Evolutionary conservation across 2,888 invertebrate genomes (phyloP).

Genomic region (Tetheella fluctuosa): DNA sequence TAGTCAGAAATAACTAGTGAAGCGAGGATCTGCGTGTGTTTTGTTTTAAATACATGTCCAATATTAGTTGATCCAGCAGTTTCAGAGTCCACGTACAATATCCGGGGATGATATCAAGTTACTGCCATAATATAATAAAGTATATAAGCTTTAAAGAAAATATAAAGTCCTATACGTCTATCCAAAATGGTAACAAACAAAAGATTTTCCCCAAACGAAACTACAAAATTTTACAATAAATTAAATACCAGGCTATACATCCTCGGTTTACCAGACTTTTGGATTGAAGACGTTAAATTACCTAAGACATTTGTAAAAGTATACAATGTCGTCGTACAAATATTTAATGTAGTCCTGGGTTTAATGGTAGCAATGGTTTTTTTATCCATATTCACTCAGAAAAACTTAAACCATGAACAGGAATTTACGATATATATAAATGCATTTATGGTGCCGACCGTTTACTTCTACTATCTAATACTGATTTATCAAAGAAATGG

Average conservation of each 20-base stretch:
- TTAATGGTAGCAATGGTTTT: slow-evolving; percentile 41
- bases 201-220: slow-evolving; percentile 15
- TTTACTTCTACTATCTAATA: slow-evolving; percentile 23
- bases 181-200: background rate
- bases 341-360: slow-evolving; percentile 30
- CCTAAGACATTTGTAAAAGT: slow-evolving; percentile 29
- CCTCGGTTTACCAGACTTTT: slow-evolving; percentile 41
- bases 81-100: too few species aligned
- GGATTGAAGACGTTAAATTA: slow-evolving; percentile 40
- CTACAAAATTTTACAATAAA: slow-evolving; percentile 23
- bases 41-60: too few species aligned
- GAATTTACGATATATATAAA: slow-evolving; percentile 37
- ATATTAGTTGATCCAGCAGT: too few species aligned
- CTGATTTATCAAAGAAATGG: slow-evolving; percentile 26
- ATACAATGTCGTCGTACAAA: slow-evolving; percentile 26
- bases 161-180: background rate
- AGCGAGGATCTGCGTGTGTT: too few species aligned
- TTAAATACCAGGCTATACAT: slow-evolving; percentile 24
- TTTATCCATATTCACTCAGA: slow-evolving; percentile 44
- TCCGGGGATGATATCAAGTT: too few species aligned
- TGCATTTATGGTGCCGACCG: background rate
- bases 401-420: slow-evolving; percentile 42
- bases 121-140: too few species aligned
- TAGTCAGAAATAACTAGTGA: too few species aligned
- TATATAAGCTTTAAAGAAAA: background rate